phyloP scores from a whole-genome alignment of 2,888 invertebrate species.

The Oscheius sp. region DNA sequence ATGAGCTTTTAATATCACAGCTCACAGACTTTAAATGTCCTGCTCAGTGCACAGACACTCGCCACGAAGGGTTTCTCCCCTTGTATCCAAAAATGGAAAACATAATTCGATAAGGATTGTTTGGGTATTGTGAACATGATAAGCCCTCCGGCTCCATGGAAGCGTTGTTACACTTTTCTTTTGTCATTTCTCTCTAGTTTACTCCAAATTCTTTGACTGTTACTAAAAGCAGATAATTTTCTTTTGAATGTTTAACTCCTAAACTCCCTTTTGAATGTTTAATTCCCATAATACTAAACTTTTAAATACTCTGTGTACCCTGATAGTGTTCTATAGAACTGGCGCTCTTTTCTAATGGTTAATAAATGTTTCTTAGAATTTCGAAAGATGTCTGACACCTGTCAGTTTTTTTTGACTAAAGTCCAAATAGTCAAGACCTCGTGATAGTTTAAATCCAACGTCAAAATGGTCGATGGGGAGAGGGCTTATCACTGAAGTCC shows the following conservation, averaged over 20 bases:
- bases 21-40: not conserved
- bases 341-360: too few relatives aligned
- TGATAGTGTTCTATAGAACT: too few relatives aligned
- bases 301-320: too few relatives aligned
- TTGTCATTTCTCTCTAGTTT: constrained; percentile 15
- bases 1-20: too few relatives aligned
- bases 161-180: not conserved
- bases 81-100: constrained; percentile 5
- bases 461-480: not conserved
- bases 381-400: not conserved
- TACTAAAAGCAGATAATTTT: not conserved
- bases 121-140: constrained; percentile 29
- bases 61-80: too few relatives aligned
- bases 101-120: constrained; percentile 31
- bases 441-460: not conserved
- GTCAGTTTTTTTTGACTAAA: not conserved
- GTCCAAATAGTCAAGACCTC: not conserved
- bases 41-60: not conserved
- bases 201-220: not conserved
- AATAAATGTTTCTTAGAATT: not conserved
- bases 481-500: constrained; percentile 7
- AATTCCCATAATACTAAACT: too few relatives aligned
- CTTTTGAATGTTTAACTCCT: not conserved
- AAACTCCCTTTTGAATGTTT: not conserved
- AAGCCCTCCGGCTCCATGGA: constrained; percentile 28